Evolutionary conservation across 2,797 vertebrate species (phyloP).

Genomic region (Petrocephalus sullivani): DNA sequence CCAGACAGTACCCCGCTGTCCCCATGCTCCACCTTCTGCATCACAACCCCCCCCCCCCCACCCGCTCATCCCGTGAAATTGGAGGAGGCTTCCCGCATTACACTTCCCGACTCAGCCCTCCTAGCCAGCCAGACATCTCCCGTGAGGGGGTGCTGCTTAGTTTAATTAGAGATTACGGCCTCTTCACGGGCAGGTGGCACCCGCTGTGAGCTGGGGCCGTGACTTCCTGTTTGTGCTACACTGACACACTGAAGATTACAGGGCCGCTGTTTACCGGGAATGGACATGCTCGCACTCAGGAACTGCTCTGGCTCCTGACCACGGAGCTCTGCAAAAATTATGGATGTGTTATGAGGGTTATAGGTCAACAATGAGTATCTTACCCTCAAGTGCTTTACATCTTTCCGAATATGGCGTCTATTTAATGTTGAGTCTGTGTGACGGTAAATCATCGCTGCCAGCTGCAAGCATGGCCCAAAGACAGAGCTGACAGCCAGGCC

Average conservation of each 20-base stretch:
- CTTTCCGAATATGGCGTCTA: background rate
- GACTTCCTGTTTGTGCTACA: background rate
- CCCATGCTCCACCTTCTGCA: background rate
- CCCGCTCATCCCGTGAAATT: background rate
- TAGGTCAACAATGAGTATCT: background rate
- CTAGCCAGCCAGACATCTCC: background rate
- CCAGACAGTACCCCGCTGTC: background rate
- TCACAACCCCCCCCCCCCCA: background rate
- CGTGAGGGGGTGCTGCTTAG: background rate
- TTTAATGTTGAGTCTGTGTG: background rate
- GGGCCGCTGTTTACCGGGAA: too few relatives aligned
- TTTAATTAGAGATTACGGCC: background rate
- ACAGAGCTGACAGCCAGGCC: background rate
- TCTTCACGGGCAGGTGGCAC: background rate
- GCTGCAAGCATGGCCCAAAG: background rate
- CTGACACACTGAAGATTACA: background rate
- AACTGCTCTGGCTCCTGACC: background rate
- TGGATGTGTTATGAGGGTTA: background rate
- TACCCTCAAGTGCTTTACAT: background rate
- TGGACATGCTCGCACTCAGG: background rate
- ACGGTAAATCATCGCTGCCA: background rate
- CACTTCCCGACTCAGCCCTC: background rate
- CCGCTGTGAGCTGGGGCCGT: background rate
- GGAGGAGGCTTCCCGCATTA: background rate
- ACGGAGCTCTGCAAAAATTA: too few relatives aligned